Evolutionary conservation across 2,888 invertebrate species (phyloP).

Genomic region (Lasiommata megera): DNA sequence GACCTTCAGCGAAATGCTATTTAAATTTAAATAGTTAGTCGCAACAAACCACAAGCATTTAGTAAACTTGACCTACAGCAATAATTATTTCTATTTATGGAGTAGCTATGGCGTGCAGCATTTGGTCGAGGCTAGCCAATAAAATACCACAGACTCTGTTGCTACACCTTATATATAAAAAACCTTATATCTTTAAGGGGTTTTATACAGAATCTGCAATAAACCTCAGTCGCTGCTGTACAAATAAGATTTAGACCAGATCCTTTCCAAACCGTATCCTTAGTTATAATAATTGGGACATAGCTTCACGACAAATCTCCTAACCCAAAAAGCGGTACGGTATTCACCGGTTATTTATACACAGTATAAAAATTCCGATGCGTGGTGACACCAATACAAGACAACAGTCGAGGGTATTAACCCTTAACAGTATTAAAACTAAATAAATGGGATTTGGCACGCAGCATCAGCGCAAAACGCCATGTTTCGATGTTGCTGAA

Average conservation of each 20-base stretch:
- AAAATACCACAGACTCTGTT: not conserved
- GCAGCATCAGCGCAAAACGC: not conserved
- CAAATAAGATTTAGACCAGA: too few species aligned
- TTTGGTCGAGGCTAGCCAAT: not conserved
- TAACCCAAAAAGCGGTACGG: too few species aligned
- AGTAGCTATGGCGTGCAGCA: not conserved
- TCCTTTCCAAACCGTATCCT: too few species aligned
- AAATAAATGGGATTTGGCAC: too few species aligned
- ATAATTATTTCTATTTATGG: slow-evolving; percentile 9
- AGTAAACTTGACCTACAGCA: slow-evolving; percentile 2
- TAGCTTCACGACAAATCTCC: too few species aligned
- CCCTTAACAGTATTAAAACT: not conserved
- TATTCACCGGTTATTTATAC: too few species aligned
- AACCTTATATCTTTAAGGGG: too few species aligned
- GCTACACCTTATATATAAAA: not conserved
- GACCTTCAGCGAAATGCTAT: not conserved
- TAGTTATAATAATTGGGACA: too few species aligned
- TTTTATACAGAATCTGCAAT: too few species aligned
- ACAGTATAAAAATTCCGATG: not conserved
- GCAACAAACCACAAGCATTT: not conserved
- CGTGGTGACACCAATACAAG: not conserved
- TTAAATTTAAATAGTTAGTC: not conserved
- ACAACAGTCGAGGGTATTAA: not conserved
- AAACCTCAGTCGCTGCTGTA: too few species aligned
- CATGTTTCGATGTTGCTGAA: not conserved